phyloP scores from a whole-genome alignment of 2,797 vertebrate species.

The Limosa lapponica region DNA sequence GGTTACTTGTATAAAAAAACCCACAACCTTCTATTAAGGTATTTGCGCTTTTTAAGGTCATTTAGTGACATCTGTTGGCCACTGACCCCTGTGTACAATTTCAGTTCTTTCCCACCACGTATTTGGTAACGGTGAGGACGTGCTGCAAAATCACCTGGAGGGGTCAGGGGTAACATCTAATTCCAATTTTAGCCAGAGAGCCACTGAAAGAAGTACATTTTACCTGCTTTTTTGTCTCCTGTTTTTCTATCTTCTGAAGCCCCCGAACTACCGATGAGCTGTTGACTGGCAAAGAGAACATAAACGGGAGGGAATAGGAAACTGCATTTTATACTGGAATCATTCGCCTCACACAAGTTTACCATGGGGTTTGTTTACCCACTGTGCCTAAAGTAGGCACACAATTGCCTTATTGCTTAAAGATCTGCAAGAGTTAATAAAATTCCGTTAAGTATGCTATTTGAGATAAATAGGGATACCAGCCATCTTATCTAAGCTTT shows the following conservation, averaged over 20 bases:
- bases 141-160: background rate
- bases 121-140: background rate
- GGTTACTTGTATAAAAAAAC: background rate
- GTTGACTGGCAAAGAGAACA: background rate
- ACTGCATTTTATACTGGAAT: background rate
- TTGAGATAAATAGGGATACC: background rate
- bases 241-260: background rate
- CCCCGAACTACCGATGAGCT: background rate
- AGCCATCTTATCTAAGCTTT: slow-evolving; percentile 20
- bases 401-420: slow-evolving; percentile 56
- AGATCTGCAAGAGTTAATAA: slow-evolving; percentile 44
- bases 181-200: background rate
- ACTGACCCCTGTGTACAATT: background rate
- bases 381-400: background rate
- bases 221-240: background rate
- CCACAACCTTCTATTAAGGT: background rate
- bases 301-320: background rate
- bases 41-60: background rate
- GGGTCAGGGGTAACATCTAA: background rate
- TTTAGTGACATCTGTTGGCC: background rate
- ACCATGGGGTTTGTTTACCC: background rate
- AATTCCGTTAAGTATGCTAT: slow-evolving; percentile 24
- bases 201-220: background rate
- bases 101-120: background rate
- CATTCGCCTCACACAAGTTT: background rate